Percentiles rank a stretch among this genome's conserved stretches.
Evolutionary conservation across 2,888 invertebrate genomes (phyloP).

Genomic region (Tipula confusa): DNA sequence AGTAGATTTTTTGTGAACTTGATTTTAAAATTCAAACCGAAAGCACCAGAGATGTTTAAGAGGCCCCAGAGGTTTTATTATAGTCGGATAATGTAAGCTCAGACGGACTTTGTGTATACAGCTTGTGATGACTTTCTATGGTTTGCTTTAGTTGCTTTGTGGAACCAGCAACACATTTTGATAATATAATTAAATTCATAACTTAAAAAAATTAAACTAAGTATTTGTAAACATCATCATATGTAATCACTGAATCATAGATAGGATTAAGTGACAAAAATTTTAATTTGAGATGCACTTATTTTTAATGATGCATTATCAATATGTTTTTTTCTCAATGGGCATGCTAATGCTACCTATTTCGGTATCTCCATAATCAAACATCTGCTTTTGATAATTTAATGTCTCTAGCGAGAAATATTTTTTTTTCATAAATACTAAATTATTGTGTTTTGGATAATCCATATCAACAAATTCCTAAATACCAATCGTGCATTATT

Average conservation of each 20-base stretch:
- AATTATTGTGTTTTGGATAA: too few species aligned
- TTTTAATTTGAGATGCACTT: not conserved
- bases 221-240: constrained; percentile 27
- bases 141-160: constrained; percentile 32
- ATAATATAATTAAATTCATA: constrained; percentile 33
- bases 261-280: not conserved
- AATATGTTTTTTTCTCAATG: too few species aligned
- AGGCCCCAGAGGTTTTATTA: not conserved
- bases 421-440: too few species aligned
- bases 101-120: constrained; percentile 31
- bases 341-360: not conserved
- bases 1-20: constrained; percentile 34
- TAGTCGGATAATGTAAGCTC: constrained; percentile 32
- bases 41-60: constrained; percentile 3
- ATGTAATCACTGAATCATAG: constrained; percentile 30
- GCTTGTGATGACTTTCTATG: constrained; percentile 33
- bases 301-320: too few species aligned
- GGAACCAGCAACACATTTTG: constrained; percentile 31
- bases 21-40: constrained; percentile 35
- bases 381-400: not conserved
- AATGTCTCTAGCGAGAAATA: too few species aligned
- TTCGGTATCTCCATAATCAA: not conserved
- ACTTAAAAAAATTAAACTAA: constrained; percentile 32
- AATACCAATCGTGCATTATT: too few species aligned
- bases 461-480: not conserved